phyloP scores from a whole-genome alignment of 2,113 vertebrate species.

The Boleophthalmus pectinirostris region DNA sequence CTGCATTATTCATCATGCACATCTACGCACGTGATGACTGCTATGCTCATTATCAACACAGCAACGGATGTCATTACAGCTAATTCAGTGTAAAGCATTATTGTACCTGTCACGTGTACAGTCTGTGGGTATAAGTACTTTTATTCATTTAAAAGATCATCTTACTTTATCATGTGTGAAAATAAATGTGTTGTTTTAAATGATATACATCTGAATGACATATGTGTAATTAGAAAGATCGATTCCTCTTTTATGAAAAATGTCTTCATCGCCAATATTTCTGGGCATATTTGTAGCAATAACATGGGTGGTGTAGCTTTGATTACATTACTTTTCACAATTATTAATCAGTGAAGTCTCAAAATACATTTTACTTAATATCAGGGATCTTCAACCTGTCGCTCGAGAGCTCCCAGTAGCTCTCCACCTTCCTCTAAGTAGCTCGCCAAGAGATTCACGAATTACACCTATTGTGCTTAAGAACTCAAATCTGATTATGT shows the following conservation, averaged over 20 bases:
- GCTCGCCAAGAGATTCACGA: no score
- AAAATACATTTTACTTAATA: no score
- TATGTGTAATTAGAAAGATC: no score
- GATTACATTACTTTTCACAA: background rate
- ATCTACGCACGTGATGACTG: constrained; percentile 1
- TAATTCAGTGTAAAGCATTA: background rate
- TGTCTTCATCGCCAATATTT: background rate
- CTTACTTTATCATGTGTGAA: background rate
- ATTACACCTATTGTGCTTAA: no score
- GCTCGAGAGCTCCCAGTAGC: no score
- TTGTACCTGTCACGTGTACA: background rate
- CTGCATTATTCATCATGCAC: background rate
- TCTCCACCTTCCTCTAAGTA: no score
- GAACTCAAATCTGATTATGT: no score
- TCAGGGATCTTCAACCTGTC: no score
- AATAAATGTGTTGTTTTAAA: background rate
- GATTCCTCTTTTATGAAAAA: background rate
- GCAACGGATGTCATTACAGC: background rate
- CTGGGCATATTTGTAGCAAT: no score
- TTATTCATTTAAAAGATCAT: background rate
- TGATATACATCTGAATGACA: no score
- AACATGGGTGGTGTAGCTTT: no score
- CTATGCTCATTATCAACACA: background rate
- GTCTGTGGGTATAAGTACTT: background rate
- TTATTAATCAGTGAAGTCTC: no score